Percentiles rank a stretch among this genome's conserved stretches.
These are phyloP conservation scores for Mus musculus DNA, from an alignment of 2,113 vertebrate genomes.

Conservation along the genomic window GRCm39 chr1:134087001-134087500, in stretches of 20 bases:
- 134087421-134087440: neutral
- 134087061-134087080: neutral
- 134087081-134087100: neutral
- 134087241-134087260: neutral
- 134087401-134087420: neutral
- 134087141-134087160: neutral
- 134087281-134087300: neutral
- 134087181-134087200: neutral
- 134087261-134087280: neutral
- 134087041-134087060: neutral
- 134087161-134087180: neutral
- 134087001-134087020: neutral
- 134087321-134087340: neutral
- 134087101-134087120: neutral
- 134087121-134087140: neutral
- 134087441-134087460: neutral
- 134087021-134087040: neutral
- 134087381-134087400: neutral
- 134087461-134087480: neutral
- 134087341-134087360: neutral
- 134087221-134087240: neutral
- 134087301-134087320: neutral
- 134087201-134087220: neutral
- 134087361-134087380: neutral
- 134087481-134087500: neutral